Evolutionary conservation across 2,113 vertebrate genomes (phyloP), one percentile per base, ranked within the genome.

Genomic region (Ia io): DNA sequence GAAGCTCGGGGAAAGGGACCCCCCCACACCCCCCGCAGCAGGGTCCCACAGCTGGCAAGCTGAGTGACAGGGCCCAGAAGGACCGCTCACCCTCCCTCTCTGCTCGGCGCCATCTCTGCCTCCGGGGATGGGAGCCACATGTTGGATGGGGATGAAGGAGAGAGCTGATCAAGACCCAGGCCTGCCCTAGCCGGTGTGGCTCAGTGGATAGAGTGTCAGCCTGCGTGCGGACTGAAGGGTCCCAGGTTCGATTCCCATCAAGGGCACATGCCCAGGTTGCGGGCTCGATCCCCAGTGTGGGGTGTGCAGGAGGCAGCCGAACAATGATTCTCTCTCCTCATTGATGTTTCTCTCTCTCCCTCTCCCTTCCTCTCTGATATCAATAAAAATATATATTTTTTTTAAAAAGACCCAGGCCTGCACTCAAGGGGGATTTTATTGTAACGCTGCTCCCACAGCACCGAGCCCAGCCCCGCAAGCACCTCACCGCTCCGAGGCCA

Each of bases 361-460:
- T 56, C 51, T 53, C 51, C 18, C 51, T 53, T 20, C 51, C 51
- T 53, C 53, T 56, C 53, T 56, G 20, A 20, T 22, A 56, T 56
- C 53, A 56, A 3, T 61, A 28, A 28, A 59, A 59, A 61, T 28
- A 4, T 28, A 61, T 49, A 42, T 42, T 9, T 56, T 56, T 49
- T 59, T 59, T 2, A 59, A 61, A 59, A 14, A 40, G 23, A 16
- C 25, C 63, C 32, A 67, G 63, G 53, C 7, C 23, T 20, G 61
- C 3, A 3, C 6, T 7, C 25, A 3, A 3, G 0, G 1, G 61
- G 12, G 35, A 8, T 13, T 70, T 91, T 32, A 51, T 63, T 42
- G 32, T 10, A 8, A 44, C 0, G 10, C 22, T 1, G 6, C 47
- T 53, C 42, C 5, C 30, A 17, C 1, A 7, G 17, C 71, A n/a